Percentiles rank a stretch among this genome's conserved stretches.
Evolutionary conservation across 1,140 invertebrate species (phyloP).

Genomic region (Bathynomus jamesi): DNA sequence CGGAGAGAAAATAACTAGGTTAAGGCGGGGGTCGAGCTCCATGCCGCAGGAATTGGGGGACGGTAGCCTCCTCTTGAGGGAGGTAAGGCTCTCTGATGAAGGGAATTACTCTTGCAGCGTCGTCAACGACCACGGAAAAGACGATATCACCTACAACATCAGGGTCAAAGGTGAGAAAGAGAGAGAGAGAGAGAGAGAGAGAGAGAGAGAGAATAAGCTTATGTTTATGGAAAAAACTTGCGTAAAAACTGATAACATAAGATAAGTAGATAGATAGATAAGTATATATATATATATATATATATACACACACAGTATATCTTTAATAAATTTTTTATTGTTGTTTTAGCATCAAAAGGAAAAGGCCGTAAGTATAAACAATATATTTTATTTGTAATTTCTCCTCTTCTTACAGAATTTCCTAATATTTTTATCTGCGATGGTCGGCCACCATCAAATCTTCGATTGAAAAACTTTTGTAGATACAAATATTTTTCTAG

Average conservation of each 20-base stretch:
- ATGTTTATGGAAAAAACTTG: no score
- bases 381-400: not conserved
- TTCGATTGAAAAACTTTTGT: no score
- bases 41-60: not conserved
- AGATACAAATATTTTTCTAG: no score
- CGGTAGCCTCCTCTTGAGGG: not conserved
- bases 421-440: no score
- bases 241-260: no score
- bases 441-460: no score
- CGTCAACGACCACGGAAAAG: not conserved
- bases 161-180: not conserved
- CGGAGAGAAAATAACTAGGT: no score
- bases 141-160: not conserved
- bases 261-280: not conserved
- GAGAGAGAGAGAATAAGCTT: no score
- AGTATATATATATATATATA: not conserved
- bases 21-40: not conserved
- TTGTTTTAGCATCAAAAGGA: not conserved
- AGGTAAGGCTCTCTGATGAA: not conserved
- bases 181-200: no score
- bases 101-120: not conserved
- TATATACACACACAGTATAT: not conserved
- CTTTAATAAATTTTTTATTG: not conserved
- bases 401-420: conserved; percentile 1
- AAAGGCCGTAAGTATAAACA: not conserved